Conservation (phyloP, 2,113 vertebrate genomes). For the Colossoma macropomum region DNA sequence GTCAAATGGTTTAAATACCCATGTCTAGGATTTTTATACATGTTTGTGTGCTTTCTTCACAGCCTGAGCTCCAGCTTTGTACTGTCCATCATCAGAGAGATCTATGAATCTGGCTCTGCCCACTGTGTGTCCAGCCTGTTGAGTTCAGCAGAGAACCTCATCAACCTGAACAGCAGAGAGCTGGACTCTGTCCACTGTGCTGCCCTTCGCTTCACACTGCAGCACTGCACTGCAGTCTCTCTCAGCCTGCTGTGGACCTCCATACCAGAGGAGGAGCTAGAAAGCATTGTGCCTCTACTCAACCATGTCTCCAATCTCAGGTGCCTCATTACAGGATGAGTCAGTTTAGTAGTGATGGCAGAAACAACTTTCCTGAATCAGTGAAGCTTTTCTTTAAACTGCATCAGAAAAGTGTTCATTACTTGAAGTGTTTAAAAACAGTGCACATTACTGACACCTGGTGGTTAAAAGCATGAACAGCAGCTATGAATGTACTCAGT, state of each 20-base stretch:
- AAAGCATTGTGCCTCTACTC: constrained; percentile 47
- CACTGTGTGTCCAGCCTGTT: constrained; percentile 44
- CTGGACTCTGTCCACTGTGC: constrained; percentile 51
- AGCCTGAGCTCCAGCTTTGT: constrained; percentile 52
- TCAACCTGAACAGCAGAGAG: constrained; percentile 52
- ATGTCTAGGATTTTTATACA: background rate
- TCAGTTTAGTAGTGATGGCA: too few species aligned
- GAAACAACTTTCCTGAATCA: too few species aligned
- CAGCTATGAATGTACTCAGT: too few species aligned
- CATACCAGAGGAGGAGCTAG: constrained; percentile 51
- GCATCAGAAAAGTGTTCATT: too few species aligned
- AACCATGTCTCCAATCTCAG: constrained; percentile 46
- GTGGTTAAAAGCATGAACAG: too few species aligned
- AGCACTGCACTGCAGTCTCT: constrained; percentile 46
- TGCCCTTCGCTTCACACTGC: constrained; percentile 46
- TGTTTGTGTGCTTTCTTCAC: background rate
- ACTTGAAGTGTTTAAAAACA: too few species aligned
- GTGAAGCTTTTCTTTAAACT: too few species aligned
- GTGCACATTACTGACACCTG: too few species aligned
- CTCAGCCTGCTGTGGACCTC: constrained; percentile 58
- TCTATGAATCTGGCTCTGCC: constrained; percentile 32
- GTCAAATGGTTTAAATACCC: background rate
- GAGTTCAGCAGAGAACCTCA: constrained; percentile 45
- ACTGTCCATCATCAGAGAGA: constrained; percentile 45
- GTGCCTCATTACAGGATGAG: constrained; percentile 1